Evolutionary conservation across 2,888 invertebrate genomes (phyloP).

Genomic region (Linnaemya tessellans): DNA sequence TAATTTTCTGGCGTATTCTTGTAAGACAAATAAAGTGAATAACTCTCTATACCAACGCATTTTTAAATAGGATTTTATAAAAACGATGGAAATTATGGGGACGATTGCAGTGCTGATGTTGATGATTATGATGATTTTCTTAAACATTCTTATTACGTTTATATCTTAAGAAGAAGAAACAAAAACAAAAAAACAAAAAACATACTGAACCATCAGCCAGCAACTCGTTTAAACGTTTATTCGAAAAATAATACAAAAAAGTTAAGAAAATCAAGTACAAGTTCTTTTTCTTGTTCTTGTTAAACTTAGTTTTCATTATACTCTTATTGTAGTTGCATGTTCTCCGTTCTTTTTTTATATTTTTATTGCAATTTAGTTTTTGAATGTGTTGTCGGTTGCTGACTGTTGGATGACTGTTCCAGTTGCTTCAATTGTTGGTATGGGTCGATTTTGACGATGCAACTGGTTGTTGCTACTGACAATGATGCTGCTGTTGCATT

Average conservation of each 20-base stretch:
- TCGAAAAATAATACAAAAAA: slow-evolving; percentile 35
- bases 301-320: slow-evolving; percentile 50
- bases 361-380: slow-evolving; percentile 46
- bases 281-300: slow-evolving; percentile 59
- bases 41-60: neutral
- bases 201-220: slow-evolving; percentile 48
- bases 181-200: slow-evolving; percentile 6
- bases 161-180: slow-evolving; percentile 3
- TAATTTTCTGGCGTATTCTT: neutral
- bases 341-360: neutral
- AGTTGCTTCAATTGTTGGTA: slow-evolving; percentile 44
- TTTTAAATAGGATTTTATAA: slow-evolving; percentile 17
- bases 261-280: slow-evolving; percentile 56
- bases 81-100: slow-evolving; percentile 58
- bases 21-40: neutral
- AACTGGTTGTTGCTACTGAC: slow-evolving; percentile 72
- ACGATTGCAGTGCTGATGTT: slow-evolving; percentile 49
- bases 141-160: slow-evolving; percentile 64
- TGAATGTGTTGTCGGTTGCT: slow-evolving; percentile 53
- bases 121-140: slow-evolving; percentile 61
- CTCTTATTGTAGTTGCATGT: slow-evolving; percentile 39
- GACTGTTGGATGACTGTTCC: slow-evolving; percentile 36
- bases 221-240: slow-evolving; percentile 64
- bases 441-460: slow-evolving; percentile 62
- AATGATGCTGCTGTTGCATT: slow-evolving; percentile 49